These are phyloP conservation scores for Helicoverpa armigera DNA, from an alignment of 1,140 invertebrate genomes.

Conservation along the genomic window DNA sequence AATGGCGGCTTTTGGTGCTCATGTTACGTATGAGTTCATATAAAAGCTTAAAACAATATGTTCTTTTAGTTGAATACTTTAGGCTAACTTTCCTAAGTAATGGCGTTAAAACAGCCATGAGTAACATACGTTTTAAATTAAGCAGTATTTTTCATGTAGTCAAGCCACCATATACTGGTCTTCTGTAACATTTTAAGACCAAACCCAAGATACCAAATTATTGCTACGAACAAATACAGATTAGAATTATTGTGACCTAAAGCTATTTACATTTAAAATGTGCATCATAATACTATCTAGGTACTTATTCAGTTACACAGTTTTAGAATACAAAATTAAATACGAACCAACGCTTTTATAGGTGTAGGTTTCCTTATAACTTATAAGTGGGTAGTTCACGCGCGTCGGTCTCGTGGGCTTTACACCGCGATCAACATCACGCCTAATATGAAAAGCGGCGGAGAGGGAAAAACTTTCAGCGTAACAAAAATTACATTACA, in stretches of 20 bases:
- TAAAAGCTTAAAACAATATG: constrained; percentile 16
- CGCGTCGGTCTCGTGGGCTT: background rate
- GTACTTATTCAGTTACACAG: too few species aligned
- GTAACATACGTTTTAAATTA: too few species aligned
- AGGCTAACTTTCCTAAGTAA: background rate
- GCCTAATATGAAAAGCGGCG: constrained; percentile 24
- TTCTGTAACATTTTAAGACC: too few species aligned
- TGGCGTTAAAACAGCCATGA: too few species aligned
- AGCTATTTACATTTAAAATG: too few species aligned
- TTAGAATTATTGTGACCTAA: too few species aligned
- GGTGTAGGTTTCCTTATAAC: background rate
- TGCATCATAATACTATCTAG: too few species aligned
- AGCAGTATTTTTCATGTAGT: too few species aligned
- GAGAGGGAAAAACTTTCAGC: background rate
- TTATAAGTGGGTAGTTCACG: background rate
- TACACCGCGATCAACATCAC: constrained; percentile 17
- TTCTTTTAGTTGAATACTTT: constrained; percentile 19
- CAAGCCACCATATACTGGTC: too few species aligned
- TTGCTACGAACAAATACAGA: too few species aligned
- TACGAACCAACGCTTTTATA: background rate
- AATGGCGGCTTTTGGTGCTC: constrained; percentile 43
- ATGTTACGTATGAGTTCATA: constrained; percentile 25
- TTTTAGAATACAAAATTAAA: background rate
- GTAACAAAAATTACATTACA: background rate
- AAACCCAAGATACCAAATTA: too few species aligned